phyloP scores from a whole-genome alignment of 2,113 vertebrate species.

The Malurus cyaneus region DNA sequence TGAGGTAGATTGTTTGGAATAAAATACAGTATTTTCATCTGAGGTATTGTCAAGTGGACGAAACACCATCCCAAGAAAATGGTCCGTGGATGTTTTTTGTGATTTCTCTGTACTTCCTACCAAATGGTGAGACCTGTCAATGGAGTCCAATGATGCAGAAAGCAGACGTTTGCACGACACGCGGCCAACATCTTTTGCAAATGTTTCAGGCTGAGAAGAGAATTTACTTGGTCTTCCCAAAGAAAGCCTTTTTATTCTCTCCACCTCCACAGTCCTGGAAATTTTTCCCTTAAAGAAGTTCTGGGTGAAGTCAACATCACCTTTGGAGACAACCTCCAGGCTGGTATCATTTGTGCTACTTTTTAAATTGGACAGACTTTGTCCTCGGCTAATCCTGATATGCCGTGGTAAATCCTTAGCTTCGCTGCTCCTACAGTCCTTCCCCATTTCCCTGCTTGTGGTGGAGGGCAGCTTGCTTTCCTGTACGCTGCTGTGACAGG shows the following conservation, averaged over 20 bases:
- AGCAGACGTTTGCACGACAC: slow-evolving; percentile 30
- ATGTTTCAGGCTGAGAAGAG: slow-evolving; percentile 23
- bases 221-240: slow-evolving; percentile 61
- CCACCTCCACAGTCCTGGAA: slow-evolving; percentile 64
- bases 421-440: slow-evolving; percentile 11
- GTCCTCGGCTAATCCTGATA: slow-evolving; percentile 45
- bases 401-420: slow-evolving; percentile 24
- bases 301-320: slow-evolving; percentile 44
- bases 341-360: slow-evolving; percentile 49
- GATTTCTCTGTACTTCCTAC: slow-evolving; percentile 33
- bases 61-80: slow-evolving; percentile 54
- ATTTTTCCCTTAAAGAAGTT: slow-evolving; percentile 66
- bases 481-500: not conserved
- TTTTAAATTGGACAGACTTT: slow-evolving; percentile 64
- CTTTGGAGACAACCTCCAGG: slow-evolving; percentile 48
- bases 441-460: slow-evolving; percentile 11
- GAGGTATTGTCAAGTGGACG: slow-evolving; percentile 55
- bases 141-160: slow-evolving; percentile 26
- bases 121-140: not conserved
- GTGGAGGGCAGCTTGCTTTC: slow-evolving; percentile 49
- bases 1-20: slow-evolving; percentile 79
- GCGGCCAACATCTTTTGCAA: slow-evolving; percentile 29
- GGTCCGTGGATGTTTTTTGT: slow-evolving; percentile 9
- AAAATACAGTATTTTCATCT: slow-evolving; percentile 64
- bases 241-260: slow-evolving; percentile 72